Conservation (phyloP, 2,797 vertebrate species). For the Protosalanx chinensis region DNA sequence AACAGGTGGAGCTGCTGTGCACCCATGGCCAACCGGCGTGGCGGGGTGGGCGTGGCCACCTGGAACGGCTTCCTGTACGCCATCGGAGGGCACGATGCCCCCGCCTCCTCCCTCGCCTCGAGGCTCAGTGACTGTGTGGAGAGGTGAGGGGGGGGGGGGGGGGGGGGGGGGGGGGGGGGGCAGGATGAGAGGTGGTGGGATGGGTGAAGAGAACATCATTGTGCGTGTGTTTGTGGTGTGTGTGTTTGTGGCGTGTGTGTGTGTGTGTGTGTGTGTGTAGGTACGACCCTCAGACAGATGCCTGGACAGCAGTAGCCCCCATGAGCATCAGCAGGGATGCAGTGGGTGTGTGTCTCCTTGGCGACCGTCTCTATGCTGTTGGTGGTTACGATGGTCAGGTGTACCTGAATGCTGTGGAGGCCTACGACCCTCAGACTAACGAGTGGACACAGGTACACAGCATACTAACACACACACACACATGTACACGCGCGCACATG, state of each 20-base stretch:
- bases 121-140: constrained; percentile 95
- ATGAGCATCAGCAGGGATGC: constrained; percentile 98
- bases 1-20: constrained; percentile 95
- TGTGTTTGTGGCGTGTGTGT: constrained; percentile 9
- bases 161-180: constrained; percentile 1
- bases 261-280: constrained; percentile 59
- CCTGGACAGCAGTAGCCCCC: constrained; percentile 94
- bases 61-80: constrained; percentile 96
- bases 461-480: constrained; percentile 5
- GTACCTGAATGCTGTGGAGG: constrained; percentile 93
- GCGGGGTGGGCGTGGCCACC: constrained; percentile 93
- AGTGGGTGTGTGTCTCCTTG: constrained; percentile 94
- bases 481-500: neutral
- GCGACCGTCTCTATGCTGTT: constrained; percentile 92
- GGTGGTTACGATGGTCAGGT: constrained; percentile 95
- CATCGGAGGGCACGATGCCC: constrained; percentile 94
- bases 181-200: neutral
- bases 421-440: constrained; percentile 96
- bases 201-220: neutral
- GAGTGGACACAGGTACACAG: constrained; percentile 91
- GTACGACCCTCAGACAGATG: constrained; percentile 95
- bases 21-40: constrained; percentile 95
- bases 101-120: constrained; percentile 89
- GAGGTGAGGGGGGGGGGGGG: constrained; percentile 71
- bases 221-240: constrained; percentile 2